phyloP scores from a whole-genome alignment of 2,888 invertebrate genomes.

The Acanthococcus lagerstroemiae region DNA sequence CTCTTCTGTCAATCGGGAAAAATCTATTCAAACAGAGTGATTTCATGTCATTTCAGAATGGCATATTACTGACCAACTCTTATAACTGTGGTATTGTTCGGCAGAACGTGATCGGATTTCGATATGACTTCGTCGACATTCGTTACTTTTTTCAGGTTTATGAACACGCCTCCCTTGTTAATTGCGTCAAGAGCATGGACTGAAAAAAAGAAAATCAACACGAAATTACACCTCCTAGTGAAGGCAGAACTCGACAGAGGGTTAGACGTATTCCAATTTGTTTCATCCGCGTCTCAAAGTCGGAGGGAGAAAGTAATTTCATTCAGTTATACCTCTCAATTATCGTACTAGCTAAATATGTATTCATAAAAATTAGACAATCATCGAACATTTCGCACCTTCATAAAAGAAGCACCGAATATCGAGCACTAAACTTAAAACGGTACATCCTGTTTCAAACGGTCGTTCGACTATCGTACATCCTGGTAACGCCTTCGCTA shows the following conservation, averaged over 20 bases:
- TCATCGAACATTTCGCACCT: conserved; percentile 49
- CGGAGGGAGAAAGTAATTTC: too few species aligned
- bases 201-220: conserved; percentile 40
- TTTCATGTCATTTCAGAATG: background rate
- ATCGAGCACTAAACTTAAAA: conserved; percentile 69
- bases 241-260: too few species aligned
- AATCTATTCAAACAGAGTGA: background rate
- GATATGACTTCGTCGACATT: conserved; percentile 70
- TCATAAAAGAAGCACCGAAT: conserved; percentile 70
- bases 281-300: too few species aligned
- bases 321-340: too few species aligned
- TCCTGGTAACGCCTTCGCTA: conserved; percentile 61
- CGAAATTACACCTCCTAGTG: too few species aligned
- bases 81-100: conserved; percentile 69
- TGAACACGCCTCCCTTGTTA: conserved; percentile 79
- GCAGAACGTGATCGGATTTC: conserved; percentile 68
- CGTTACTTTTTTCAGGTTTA: conserved; percentile 69
- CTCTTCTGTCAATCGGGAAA: too few species aligned
- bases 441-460: conserved; percentile 52
- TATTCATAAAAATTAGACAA: too few species aligned
- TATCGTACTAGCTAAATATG: too few species aligned
- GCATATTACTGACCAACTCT: conserved; percentile 61
- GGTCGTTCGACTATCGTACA: conserved; percentile 58
- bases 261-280: too few species aligned
- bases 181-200: conserved; percentile 81